Evolutionary conservation across 2,113 vertebrate species (phyloP), one percentile per base, ranked within the genome.

Genomic region (Otolemur garnettii): DNA sequence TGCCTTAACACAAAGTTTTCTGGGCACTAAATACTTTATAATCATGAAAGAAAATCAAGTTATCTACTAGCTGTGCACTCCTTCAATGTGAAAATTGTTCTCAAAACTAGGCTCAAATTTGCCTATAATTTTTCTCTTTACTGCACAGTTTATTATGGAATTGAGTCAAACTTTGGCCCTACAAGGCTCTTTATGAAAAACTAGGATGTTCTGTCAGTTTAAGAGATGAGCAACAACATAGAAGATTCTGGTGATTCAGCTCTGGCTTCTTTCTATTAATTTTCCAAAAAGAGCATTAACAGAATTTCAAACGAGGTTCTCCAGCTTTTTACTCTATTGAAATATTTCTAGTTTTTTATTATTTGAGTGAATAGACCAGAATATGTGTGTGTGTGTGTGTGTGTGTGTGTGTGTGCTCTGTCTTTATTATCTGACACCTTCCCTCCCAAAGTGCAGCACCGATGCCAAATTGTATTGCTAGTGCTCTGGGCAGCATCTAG

Each of bases 31-130:
- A 72, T 72, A 74, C 38, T 89, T 94, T 77, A 88, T 30, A 85
- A 78, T 90, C 66, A 74, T 72, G 19, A 88, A 91, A 59, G 45
- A 88, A 95, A 93, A 96, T 95, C 50, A 75, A 66, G 83, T 94
- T 94, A 71, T 57, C 57, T 60, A 66, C 42, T 62, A 62, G 50
- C 55, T 89, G 6, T 77, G 1, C 33, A 64, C 19, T 81, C 57
- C 13, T 96, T 81, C 57, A 62, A 72, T 85, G 6, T 90, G 57
- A 86, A 96, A 86, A 69, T 42, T 82, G n/a, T 95, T 95, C 14
- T 66, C 69, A 91, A 86, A 72, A 57, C 3, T 74, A 91, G 72
- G 24, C 35, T 95, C 59, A 57, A 15, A 2, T 10, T 79, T 83
- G 53, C 10, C 26, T 86, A 2, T 45, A 50, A 74, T 84, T 91